phyloP scores from a whole-genome alignment of 2,888 invertebrate species.

The Drosophila melanosoma region DNA sequence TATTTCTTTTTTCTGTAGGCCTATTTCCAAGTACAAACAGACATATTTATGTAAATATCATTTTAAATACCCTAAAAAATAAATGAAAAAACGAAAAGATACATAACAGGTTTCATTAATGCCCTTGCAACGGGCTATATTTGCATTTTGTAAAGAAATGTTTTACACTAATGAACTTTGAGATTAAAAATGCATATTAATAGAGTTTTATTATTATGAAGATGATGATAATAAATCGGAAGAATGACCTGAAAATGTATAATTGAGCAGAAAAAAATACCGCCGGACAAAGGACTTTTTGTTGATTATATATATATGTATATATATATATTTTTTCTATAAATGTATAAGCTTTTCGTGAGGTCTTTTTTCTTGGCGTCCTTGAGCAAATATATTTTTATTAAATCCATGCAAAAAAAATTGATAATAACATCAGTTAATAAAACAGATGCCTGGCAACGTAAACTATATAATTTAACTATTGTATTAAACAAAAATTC shows the following conservation, averaged over 20 bases:
- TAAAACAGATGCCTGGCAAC: not conserved
- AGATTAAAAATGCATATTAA: not conserved
- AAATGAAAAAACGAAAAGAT: constrained; percentile 10
- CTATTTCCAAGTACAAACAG: constrained; percentile 41
- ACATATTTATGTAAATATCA: constrained; percentile 51
- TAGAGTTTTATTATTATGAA: not conserved
- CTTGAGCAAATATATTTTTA: not conserved
- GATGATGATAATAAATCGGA: not conserved
- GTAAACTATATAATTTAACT: not conserved
- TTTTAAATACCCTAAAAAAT: constrained; percentile 47
- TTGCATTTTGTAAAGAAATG: constrained; percentile 12
- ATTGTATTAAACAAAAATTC: not conserved
- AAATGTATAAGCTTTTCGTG: not conserved
- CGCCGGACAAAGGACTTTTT: not conserved
- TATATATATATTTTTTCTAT: too few species aligned
- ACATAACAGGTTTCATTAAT: constrained; percentile 58
- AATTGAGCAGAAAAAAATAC: not conserved
- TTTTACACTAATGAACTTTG: constrained; percentile 6
- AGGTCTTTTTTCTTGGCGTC: not conserved
- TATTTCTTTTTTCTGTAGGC: constrained; percentile 45
- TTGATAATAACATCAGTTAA: not conserved
- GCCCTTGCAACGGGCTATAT: constrained; percentile 49
- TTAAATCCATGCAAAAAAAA: not conserved
- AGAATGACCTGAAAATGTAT: not conserved
- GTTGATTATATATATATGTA: not conserved